Conservation (phyloP, 2,113 vertebrate species). For the Pangasianodon gigas region DNA sequence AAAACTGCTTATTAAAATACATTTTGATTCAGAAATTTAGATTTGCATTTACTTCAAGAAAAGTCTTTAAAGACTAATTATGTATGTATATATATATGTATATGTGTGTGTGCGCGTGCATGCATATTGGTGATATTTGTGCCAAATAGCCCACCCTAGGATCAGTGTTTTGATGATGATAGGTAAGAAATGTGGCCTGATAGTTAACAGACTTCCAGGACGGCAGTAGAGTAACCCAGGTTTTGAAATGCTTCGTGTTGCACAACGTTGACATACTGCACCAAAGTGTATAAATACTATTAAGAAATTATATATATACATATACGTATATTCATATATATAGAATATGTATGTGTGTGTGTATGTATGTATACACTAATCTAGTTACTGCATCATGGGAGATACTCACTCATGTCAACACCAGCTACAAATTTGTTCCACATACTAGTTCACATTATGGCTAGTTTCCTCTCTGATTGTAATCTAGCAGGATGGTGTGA, state of each 20-base stretch:
- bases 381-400: background rate
- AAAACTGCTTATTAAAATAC: background rate
- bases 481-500: background rate
- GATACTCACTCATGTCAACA: background rate
- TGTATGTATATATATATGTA: background rate
- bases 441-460: slow-evolving; percentile 31
- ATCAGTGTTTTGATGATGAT: background rate
- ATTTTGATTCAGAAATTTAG: background rate
- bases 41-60: background rate
- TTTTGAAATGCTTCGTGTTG: background rate
- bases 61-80: no score
- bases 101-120: no score
- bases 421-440: slow-evolving; percentile 3
- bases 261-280: background rate
- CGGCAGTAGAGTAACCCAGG: background rate
- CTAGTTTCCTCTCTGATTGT: background rate
- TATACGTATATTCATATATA: no score
- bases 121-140: background rate
- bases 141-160: background rate
- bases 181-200: background rate
- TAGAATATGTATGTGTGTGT: no score
- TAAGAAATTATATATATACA: no score
- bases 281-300: no score
- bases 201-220: background rate
- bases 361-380: background rate